phyloP scores from a whole-genome alignment of 1,140 invertebrate genomes.

The Steinernema khuongi region DNA sequence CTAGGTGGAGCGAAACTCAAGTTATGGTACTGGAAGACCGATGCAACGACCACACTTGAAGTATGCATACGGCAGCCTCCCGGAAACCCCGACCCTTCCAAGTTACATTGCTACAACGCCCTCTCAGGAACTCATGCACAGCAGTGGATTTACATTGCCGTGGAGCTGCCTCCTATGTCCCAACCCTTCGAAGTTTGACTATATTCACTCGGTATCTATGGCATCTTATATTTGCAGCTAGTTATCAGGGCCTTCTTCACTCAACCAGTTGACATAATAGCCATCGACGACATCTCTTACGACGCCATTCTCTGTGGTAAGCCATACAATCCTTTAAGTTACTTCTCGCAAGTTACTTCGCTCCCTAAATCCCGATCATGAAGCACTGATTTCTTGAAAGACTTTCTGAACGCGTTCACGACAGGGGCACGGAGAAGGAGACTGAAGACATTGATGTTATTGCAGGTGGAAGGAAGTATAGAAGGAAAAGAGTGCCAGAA shows the following conservation, averaged over 20 bases:
- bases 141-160: conserved; percentile 34
- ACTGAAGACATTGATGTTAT: neutral
- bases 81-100: conserved; percentile 27
- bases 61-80: conserved; percentile 37
- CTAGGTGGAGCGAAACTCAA: conserved; percentile 33
- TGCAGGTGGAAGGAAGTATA: neutral
- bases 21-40: conserved; percentile 39
- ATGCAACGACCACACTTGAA: conserved; percentile 20
- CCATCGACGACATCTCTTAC: conserved; percentile 33
- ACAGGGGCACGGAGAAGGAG: neutral
- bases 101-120: conserved; percentile 34
- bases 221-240: conserved; percentile 22
- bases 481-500: neutral
- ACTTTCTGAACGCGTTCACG: too few relatives aligned
- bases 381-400: too few relatives aligned
- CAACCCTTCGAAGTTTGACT: conserved; percentile 36
- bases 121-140: conserved; percentile 26
- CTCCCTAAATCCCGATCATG: too few relatives aligned
- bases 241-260: conserved; percentile 33
- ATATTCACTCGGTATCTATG: neutral
- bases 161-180: conserved; percentile 35
- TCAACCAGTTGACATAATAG: conserved; percentile 30
- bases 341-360: conserved; percentile 11
- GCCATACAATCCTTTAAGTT: conserved; percentile 14
- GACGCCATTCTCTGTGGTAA: conserved; percentile 34